Percentiles rank a stretch among this genome's conserved stretches.
Evolutionary conservation across 2,113 vertebrate genomes (phyloP).

Genomic region (Ochotona curzoniae): DNA sequence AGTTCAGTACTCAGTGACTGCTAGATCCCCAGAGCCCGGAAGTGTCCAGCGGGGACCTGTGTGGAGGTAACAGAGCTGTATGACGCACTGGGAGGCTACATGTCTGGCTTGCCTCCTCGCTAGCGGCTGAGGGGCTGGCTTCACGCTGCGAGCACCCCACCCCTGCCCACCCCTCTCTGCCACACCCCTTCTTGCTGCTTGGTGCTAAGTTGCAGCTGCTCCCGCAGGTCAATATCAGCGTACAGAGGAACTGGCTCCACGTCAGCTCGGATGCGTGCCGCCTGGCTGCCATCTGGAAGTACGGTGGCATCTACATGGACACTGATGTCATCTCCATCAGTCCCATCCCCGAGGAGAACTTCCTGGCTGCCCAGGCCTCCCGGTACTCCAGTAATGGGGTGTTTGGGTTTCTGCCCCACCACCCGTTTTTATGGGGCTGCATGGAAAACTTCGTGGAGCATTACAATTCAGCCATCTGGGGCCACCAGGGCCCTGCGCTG

Average conservation of each 20-base stretch:
- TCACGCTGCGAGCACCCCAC: no score
- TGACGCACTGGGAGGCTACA: not conserved
- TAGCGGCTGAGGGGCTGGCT: not conserved
- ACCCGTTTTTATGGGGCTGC: constrained; percentile 87
- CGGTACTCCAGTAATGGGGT: constrained; percentile 85
- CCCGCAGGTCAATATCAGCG: constrained; percentile 78
- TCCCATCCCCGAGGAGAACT: constrained; percentile 84
- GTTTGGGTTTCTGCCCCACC: constrained; percentile 86
- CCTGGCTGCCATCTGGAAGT: constrained; percentile 88
- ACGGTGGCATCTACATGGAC: constrained; percentile 89
- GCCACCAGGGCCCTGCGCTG: constrained; percentile 86
- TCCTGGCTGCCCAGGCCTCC: constrained; percentile 84
- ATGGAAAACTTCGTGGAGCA: constrained; percentile 89
- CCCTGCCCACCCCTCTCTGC: no score
- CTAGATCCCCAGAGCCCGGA: not conserved
- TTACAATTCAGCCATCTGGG: constrained; percentile 87
- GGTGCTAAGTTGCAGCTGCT: constrained; percentile 22
- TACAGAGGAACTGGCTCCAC: constrained; percentile 85
- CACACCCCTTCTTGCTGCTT: no score
- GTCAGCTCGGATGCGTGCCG: constrained; percentile 86
- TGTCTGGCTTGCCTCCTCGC: not conserved
- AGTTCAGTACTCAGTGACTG: not conserved
- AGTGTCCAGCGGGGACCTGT: not conserved
- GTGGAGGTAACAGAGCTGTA: no score
- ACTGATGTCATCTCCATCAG: constrained; percentile 88